Evolutionary conservation across 2,888 invertebrate genomes (phyloP), one percentile per base, ranked within the genome.

Genomic region (Rhorus exstirpatorius): DNA sequence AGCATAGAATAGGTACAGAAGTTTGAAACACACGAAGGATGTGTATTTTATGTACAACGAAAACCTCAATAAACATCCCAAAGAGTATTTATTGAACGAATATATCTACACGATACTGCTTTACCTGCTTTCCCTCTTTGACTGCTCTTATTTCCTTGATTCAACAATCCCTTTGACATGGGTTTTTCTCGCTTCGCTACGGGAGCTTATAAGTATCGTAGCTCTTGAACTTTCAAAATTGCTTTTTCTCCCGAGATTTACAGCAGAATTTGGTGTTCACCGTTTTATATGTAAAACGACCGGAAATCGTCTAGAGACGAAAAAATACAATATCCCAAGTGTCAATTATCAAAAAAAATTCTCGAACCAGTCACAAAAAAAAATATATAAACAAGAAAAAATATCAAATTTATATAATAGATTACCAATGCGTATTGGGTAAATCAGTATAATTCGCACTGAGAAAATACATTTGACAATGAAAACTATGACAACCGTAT

Each of bases 211-310:
- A 24, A n/a, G n/a, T 61, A 65, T 51, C 31, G 38, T 72, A 55
- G 61, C 75, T 76, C 76, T 68, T 81, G 70, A 65, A 76, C 75
- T n/a, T n/a, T 49, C 68, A 26, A 80, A 80, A 80, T 80, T 80
- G 80, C 75, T 75, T 80, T 80, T 58, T 74, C 26, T 55, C 41
- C 17, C 41, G 19, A 19, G 51, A 60, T 75, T 67, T 67, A 53
- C 65, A 26, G 3, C 58, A 26, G 1, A 55, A 21, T 12, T 67
- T 55, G n/a, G 0, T 46, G 10, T 46, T 19, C n/a, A 12, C 19
- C 8, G 44, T 4, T n/a, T 21, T 51, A 21, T 3, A 46, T 53
- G 21, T n/a, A n/a, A 4, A 2, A 26, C 24, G 0, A 4, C n/a
- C 21, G 41, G 24, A n/a, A 38, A 44, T 41, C 6, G 12, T 53